These are phyloP conservation scores for Drosophila miranda DNA, from an alignment of 1,140 invertebrate species.

Conservation along the genomic window DNA sequence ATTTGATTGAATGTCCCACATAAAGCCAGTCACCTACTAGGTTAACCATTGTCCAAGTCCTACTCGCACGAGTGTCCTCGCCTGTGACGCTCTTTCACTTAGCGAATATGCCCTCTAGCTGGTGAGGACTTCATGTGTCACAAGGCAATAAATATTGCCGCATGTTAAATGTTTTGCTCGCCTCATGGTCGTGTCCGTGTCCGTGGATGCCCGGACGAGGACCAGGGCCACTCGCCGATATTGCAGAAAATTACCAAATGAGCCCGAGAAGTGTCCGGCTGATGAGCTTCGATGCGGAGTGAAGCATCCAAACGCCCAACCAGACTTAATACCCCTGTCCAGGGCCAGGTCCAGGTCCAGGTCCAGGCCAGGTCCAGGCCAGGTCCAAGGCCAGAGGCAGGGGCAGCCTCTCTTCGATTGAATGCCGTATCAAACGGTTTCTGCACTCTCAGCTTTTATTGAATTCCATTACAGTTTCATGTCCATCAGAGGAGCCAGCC, in stretches of 20 bases:
- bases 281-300: slow-evolving; percentile 30
- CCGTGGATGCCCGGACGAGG: slow-evolving; percentile 2
- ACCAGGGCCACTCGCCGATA: slow-evolving; percentile 44
- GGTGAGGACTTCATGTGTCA: slow-evolving; percentile 9
- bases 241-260: slow-evolving; percentile 76
- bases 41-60: no score
- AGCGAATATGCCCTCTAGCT: slow-evolving; percentile 15
- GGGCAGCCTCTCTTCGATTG: slow-evolving; percentile 16
- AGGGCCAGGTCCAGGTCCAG: slow-evolving; percentile 1
- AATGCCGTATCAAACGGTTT: slow-evolving; percentile 69
- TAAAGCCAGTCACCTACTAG: no score
- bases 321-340: slow-evolving; percentile 10
- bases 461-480: slow-evolving; percentile 79
- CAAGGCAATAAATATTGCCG: slow-evolving; percentile 60
- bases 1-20: no score
- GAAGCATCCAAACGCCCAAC: neutral
- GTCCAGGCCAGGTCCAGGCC: slow-evolving; percentile 3
- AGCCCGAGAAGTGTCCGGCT: slow-evolving; percentile 58
- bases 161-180: slow-evolving; percentile 57
- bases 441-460: slow-evolving; percentile 79
- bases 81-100: neutral
- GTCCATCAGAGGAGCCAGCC: slow-evolving; percentile 39
- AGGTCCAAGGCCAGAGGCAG: neutral
- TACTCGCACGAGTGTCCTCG: no score
- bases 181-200: slow-evolving; percentile 15